Conservation (phyloP, 2,797 vertebrate genomes). For the Pseudochirops corinnae region DNA sequence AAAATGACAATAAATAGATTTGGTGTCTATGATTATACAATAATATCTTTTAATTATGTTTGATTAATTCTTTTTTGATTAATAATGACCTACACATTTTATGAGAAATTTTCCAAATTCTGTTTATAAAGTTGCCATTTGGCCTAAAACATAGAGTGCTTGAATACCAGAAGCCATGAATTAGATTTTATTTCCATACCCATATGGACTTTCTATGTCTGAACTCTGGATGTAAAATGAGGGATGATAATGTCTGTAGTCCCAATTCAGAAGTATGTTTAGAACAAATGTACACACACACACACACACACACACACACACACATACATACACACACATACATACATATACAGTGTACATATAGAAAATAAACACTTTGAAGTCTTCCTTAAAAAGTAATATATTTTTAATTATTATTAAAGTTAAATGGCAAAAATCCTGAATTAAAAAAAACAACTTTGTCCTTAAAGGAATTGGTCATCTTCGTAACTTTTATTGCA, state of each 20-base stretch:
- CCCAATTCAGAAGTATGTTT: background rate
- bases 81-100: background rate
- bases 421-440: background rate
- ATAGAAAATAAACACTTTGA: background rate
- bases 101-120: background rate
- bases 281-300: background rate
- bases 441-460: background rate
- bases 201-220: background rate
- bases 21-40: background rate
- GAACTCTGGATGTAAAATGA: background rate
- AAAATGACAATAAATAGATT: background rate
- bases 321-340: too few species aligned
- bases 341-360: background rate
- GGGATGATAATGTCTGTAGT: background rate
- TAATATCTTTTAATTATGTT: background rate
- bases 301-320: too few species aligned
- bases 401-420: conserved; percentile 19
- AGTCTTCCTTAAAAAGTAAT: background rate
- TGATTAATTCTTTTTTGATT: background rate
- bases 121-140: background rate
- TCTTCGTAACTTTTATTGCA: background rate
- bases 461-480: background rate
- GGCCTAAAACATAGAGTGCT: background rate
- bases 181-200: background rate
- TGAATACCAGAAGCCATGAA: background rate